A percentile compares a stretch with the other conserved stretches of the same genome.
Evolutionary conservation across 2,888 invertebrate species (phyloP).

Genomic region (Aphodius sticticus): DNA sequence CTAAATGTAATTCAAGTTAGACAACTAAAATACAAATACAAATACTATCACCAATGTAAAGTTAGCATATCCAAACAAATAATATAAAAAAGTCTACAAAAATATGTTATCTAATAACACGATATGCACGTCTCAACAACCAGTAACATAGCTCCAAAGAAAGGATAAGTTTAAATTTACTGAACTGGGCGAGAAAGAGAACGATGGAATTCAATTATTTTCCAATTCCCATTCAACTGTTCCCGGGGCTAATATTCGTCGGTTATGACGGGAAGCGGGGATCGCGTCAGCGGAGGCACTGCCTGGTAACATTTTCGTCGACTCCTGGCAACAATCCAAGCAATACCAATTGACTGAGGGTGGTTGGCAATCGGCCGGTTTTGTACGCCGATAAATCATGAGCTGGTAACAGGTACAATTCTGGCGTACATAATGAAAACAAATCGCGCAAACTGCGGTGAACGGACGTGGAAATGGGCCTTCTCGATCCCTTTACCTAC

Average conservation of each 20-base stretch:
- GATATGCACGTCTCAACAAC: too few relatives aligned
- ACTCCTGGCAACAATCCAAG: not conserved
- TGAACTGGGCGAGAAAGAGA: not conserved
- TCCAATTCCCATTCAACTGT: not conserved
- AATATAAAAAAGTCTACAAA: too few relatives aligned
- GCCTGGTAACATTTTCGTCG: not conserved
- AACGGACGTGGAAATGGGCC: not conserved
- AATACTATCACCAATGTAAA: too few relatives aligned
- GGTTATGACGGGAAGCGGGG: not conserved
- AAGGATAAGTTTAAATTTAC: not conserved
- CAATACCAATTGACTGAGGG: not conserved
- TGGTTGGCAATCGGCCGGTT: not conserved
- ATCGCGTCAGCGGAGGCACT: not conserved
- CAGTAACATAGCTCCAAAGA: not conserved
- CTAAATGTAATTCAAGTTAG: too few relatives aligned
- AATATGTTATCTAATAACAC: too few relatives aligned
- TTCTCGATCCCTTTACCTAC: not conserved
- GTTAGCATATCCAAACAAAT: too few relatives aligned
- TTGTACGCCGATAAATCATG: not conserved
- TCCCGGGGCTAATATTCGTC: not conserved
- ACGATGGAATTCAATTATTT: not conserved
- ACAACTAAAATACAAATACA: too few relatives aligned
- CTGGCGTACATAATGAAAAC: not conserved
- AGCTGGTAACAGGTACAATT: conserved; percentile 4
- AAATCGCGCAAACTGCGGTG: conserved; percentile 4